Base-by-base conservation (phyloP, 2,797 vertebrate genomes). In the Pterois miles region DNA sequence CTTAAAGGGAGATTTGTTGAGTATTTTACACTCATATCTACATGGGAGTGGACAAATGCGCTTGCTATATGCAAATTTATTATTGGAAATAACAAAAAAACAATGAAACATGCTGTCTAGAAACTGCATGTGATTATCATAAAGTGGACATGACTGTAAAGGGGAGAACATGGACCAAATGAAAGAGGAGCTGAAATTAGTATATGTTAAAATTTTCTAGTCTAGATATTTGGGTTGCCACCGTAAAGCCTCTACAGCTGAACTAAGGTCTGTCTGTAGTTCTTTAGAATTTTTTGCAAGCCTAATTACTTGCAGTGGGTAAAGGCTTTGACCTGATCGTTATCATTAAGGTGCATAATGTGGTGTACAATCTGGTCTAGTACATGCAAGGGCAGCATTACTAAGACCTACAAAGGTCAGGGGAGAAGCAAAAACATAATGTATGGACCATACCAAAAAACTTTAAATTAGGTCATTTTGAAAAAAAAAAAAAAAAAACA, bases 401-500 rank as follows among this genome's bases (percentile, higher is more conserved):
- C 33, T 34, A 86, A 80, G 34, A 83, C 65, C 25, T 72, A 75
- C 58, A 89, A 92, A 94, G 93, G 94, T 94, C 92, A 92, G 36
- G 18, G 50, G 18, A 75, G n/a, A 65, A 43, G 64, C 33, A 80
- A 16, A 85, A 75, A 62, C 33, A 73, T 70, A 85, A 88, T 88
- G 68, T 53, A 88, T 81, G 74, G 81, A 31, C 57, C 64, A 74
- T 59, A 80, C 4, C 16, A 59, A 73, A 69, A 80, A 58, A n/a
- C 9, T n/a, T 60, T 71, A 50, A 62, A 74, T 71, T 23, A 33
- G 58, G 8, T 62, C 10, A 71, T 78, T 78, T 86, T 66, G 6
- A 20, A 74, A 86, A 74, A 43, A 71, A 65, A 73, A 85, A 75
- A 65, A 20, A 74, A 86, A 74, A 43, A 71, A 65, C 71, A 85